These are phyloP conservation scores for Octomys mimax DNA, from an alignment of 2,797 vertebrate genomes.

Conservation along the genomic window DNA sequence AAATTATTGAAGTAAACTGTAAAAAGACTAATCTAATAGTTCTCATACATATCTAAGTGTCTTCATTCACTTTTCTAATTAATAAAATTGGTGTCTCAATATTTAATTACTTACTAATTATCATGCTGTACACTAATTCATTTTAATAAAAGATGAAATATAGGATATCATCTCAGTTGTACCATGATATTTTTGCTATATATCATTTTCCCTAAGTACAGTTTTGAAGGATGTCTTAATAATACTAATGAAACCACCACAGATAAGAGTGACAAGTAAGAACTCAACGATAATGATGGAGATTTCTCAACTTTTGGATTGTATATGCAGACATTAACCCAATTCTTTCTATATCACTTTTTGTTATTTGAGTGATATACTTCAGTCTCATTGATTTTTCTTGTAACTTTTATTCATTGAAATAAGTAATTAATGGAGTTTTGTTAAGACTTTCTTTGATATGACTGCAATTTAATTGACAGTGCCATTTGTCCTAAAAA, in stretches of 20 bases:
- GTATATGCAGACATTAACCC: not conserved
- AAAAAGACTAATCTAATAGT: not conserved
- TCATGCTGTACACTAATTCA: not conserved
- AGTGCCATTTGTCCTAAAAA: not conserved
- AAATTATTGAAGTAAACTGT: not conserved
- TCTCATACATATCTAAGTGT: not conserved
- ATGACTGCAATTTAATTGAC: not conserved
- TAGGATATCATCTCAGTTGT: not conserved
- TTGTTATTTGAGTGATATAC: not conserved
- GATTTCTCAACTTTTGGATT: not conserved
- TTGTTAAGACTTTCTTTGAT: not conserved
- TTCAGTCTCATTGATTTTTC: not conserved
- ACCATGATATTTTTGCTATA: not conserved
- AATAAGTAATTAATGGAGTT: not conserved
- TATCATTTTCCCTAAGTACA: not conserved
- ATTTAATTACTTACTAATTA: slow-evolving; percentile 12
- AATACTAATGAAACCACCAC: not conserved
- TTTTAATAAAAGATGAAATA: not conserved
- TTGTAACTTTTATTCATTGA: not conserved
- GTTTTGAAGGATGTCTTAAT: slow-evolving; percentile 3
- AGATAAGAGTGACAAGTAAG: not conserved
- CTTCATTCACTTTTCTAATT: not conserved
- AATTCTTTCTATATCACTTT: not conserved
- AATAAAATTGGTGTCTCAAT: not conserved
- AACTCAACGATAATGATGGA: not conserved